Conservation (phyloP, 2,113 vertebrate species). For the Scomber scombrus region DNA sequence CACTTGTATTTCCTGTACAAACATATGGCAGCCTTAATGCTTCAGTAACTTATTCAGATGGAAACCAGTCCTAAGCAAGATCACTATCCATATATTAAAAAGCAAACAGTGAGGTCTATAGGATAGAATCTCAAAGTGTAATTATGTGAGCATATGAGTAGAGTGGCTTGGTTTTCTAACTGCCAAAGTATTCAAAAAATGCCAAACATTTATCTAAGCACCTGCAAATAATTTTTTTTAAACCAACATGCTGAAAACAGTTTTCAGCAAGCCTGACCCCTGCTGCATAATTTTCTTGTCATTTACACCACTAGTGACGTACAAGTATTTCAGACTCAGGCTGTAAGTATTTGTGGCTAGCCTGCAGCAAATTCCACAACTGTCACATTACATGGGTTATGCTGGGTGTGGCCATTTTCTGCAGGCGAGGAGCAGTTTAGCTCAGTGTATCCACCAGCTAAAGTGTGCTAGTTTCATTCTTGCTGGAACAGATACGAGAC, state of each 20-base stretch:
- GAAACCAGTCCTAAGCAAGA: not conserved
- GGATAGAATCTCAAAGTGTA: not conserved
- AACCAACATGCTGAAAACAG: slow-evolving; percentile 27
- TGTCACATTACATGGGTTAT: slow-evolving; percentile 69
- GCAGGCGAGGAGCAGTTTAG: slow-evolving; percentile 20
- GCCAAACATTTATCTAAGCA: slow-evolving; percentile 36
- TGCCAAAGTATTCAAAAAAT: slow-evolving; percentile 31
- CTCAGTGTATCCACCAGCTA: not conserved
- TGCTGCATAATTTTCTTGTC: slow-evolving; percentile 46
- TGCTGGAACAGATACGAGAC: not conserved
- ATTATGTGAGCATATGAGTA: not conserved
- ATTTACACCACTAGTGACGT: slow-evolving; percentile 59
- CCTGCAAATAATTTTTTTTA: slow-evolving; percentile 2
- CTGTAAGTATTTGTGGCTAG: slow-evolving; percentile 79
- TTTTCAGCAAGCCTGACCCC: slow-evolving; percentile 39
- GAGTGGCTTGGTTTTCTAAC: not conserved
- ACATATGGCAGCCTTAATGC: not conserved
- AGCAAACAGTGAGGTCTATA: not conserved
- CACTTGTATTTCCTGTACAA: not conserved
- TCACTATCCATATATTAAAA: not conserved
- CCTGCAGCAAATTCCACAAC: slow-evolving; percentile 80
- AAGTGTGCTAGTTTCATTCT: slow-evolving; percentile 28
- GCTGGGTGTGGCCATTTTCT: slow-evolving; percentile 69
- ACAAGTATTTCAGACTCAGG: slow-evolving; percentile 63
- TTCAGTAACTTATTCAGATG: not conserved